Evolutionary conservation across 2,888 invertebrate genomes (phyloP).

Genomic region (Nomada goodeniana): DNA sequence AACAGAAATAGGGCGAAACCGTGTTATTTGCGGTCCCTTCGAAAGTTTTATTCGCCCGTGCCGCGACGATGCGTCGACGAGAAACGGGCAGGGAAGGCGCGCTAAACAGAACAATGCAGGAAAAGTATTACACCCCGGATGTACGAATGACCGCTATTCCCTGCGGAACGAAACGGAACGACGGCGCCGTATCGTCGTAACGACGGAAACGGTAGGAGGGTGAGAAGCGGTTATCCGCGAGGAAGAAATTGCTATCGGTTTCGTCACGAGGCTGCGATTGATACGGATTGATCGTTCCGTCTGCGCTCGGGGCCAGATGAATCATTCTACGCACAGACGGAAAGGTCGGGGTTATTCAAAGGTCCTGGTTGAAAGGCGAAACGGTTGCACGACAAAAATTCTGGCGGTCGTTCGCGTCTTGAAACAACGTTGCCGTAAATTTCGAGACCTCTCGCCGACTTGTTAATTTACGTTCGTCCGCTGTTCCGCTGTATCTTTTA

Average conservation of each 20-base stretch:
- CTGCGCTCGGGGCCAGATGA: slow-evolving; percentile 43
- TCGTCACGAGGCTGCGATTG: slow-evolving; percentile 64
- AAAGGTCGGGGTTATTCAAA: slow-evolving; percentile 23
- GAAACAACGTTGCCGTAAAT: background rate
- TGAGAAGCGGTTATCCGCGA: slow-evolving; percentile 59
- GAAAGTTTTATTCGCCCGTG: background rate
- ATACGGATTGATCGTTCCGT: slow-evolving; percentile 68
- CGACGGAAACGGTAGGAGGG: slow-evolving; percentile 29
- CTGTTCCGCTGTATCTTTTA: no score
- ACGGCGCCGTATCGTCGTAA: slow-evolving; percentile 27
- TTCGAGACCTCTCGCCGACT: background rate
- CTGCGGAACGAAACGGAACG: slow-evolving; percentile 44
- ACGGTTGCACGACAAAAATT: background rate
- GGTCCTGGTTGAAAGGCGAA: slow-evolving; percentile 13
- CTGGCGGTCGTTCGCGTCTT: background rate
- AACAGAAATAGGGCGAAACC: background rate
- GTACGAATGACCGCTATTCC: slow-evolving; percentile 32
- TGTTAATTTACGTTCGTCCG: background rate
- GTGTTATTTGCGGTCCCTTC: no score
- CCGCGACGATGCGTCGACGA: slow-evolving; percentile 14
- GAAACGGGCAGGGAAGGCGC: slow-evolving; percentile 8
- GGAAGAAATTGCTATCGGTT: slow-evolving; percentile 68
- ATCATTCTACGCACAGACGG: slow-evolving; percentile 46
- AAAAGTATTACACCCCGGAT: slow-evolving; percentile 36
- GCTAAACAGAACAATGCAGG: slow-evolving; percentile 29